These are phyloP conservation scores for Drosophila subobscura DNA, from an alignment of 1,140 invertebrate genomes.

Conservation along the genomic window DNA sequence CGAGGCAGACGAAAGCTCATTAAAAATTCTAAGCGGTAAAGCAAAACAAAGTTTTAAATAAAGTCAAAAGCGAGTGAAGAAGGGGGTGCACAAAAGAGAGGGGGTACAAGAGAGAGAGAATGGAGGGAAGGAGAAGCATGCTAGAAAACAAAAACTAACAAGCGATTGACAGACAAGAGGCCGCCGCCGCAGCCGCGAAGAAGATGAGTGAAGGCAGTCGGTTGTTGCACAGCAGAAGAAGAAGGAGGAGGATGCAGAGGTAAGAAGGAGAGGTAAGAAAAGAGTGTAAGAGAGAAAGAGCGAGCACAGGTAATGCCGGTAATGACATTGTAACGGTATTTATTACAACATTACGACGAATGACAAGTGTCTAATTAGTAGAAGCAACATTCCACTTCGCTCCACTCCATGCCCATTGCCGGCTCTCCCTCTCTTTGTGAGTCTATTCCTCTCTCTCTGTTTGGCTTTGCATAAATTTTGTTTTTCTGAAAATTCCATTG, in stretches of 20 bases:
- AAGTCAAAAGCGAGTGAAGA: slow-evolving; percentile 46
- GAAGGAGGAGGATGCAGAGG: not conserved
- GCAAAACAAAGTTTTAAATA: slow-evolving; percentile 80
- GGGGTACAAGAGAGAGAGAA: not conserved
- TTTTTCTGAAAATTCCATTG: slow-evolving; percentile 26
- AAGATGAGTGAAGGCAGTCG: slow-evolving; percentile 38
- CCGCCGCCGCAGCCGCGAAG: slow-evolving; percentile 6
- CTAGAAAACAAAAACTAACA: slow-evolving; percentile 68
- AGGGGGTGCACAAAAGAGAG: not conserved
- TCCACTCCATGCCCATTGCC: not conserved
- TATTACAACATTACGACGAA: slow-evolving; percentile 78
- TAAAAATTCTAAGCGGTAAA: slow-evolving; percentile 79
- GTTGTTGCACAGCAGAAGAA: slow-evolving; percentile 6
- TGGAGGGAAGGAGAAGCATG: not conserved
- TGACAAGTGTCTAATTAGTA: slow-evolving; percentile 80
- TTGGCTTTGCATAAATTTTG: slow-evolving; percentile 40
- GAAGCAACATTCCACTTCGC: slow-evolving; percentile 49
- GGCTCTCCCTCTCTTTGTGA: not conserved
- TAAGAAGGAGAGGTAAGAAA: slow-evolving; percentile 9
- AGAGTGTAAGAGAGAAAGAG: slow-evolving; percentile 1
- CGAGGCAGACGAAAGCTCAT: slow-evolving; percentile 75
- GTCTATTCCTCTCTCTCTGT: not conserved
- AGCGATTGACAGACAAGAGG: slow-evolving; percentile 69
- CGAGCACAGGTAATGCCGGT: slow-evolving; percentile 68
- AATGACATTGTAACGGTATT: slow-evolving; percentile 82